These are phyloP conservation scores for Druceiella hillmani DNA, from an alignment of 2,888 invertebrate genomes.

Conservation along the genomic window DNA sequence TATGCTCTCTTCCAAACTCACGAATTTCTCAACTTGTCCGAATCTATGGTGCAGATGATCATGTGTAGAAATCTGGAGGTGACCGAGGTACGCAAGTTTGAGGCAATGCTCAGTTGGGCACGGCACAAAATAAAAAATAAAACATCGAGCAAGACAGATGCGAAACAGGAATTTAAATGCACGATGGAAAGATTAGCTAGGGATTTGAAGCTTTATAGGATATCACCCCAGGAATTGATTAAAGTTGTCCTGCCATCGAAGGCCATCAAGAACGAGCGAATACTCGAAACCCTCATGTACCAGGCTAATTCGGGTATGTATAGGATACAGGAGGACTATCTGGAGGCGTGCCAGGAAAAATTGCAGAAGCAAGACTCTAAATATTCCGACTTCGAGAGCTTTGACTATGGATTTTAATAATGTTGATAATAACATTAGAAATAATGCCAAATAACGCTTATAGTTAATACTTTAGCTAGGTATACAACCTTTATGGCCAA, in stretches of 20 bases:
- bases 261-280: conserved; percentile 87
- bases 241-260: conserved; percentile 91
- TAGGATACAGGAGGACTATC: conserved; percentile 80
- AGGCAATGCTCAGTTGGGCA: conserved; percentile 91
- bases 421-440: too few relatives aligned
- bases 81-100: conserved; percentile 85
- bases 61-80: conserved; percentile 89
- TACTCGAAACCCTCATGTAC: conserved; percentile 87
- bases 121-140: conserved; percentile 76
- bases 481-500: too few relatives aligned
- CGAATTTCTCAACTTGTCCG: conserved; percentile 83
- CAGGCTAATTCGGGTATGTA: conserved; percentile 93
- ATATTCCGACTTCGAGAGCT: conserved; percentile 75
- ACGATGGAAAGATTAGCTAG: conserved; percentile 88
- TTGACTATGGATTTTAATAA: conserved; percentile 70
- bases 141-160: conserved; percentile 75
- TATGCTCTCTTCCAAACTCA: conserved; percentile 77
- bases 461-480: too few relatives aligned
- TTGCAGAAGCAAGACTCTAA: conserved; percentile 86
- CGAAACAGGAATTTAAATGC: conserved; percentile 84
- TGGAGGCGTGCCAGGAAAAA: conserved; percentile 82
- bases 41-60: conserved; percentile 93
- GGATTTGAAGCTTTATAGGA: conserved; percentile 84
- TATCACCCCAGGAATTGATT: conserved; percentile 88
- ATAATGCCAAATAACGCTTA: too few relatives aligned